phyloP scores from a whole-genome alignment of 2,797 vertebrate genomes.

The Miichthys miiuy region DNA sequence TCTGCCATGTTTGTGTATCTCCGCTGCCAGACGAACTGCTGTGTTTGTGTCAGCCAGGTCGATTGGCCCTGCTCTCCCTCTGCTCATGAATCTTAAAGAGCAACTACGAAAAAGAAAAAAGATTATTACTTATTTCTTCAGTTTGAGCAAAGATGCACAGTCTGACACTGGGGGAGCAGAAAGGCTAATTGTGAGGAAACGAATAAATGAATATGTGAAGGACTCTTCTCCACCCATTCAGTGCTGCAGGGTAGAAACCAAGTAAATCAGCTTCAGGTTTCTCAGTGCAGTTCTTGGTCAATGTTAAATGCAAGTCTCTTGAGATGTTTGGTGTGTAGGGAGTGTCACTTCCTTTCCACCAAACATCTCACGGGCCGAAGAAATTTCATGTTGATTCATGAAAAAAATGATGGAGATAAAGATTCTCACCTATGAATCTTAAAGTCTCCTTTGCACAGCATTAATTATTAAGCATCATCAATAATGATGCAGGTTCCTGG shows the following conservation, averaged over 20 bases:
- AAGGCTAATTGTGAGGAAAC: not conserved
- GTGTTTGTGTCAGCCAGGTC: conserved; percentile 11
- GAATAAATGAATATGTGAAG: not conserved
- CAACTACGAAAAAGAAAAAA: not conserved
- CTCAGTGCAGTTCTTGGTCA: not conserved
- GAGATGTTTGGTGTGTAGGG: not conserved
- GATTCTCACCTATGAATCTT: not conserved
- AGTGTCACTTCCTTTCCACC: not conserved
- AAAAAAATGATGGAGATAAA: not conserved
- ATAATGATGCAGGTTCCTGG: conserved; percentile 21
- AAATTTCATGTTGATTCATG: not conserved
- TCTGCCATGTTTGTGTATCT: conserved; percentile 11
- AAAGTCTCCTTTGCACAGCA: not conserved
- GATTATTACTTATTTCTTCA: conserved; percentile 2
- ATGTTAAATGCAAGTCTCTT: not conserved
- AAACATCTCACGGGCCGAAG: too few species aligned
- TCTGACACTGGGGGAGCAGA: not conserved
- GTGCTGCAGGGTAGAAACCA: not conserved
- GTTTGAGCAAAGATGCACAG: not conserved
- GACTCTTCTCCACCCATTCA: not conserved
- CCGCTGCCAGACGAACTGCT: not conserved
- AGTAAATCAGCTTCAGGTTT: not conserved
- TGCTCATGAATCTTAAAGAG: conserved; percentile 6
- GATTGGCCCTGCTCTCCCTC: not conserved
- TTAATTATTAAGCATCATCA: conserved; percentile 46